Conservation (phyloP, 2,113 vertebrate species). For the Thamnaconus septentrionalis region DNA sequence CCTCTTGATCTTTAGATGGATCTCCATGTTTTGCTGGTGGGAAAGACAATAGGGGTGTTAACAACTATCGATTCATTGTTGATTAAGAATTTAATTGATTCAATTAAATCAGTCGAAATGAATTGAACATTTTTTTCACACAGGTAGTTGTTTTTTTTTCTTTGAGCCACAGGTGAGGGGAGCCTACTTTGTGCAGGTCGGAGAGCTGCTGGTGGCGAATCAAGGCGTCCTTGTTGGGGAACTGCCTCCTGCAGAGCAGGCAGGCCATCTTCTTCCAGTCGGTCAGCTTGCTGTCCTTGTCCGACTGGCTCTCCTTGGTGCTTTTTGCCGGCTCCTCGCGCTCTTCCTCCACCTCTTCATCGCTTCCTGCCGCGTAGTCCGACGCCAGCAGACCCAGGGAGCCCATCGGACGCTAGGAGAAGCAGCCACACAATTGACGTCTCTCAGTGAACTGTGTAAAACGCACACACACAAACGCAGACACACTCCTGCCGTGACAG, state of each 20-base stretch:
- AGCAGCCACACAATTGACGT: too few relatives aligned
- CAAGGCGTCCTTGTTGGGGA: conserved; percentile 93
- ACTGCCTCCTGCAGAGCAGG: conserved; percentile 93
- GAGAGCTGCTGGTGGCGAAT: conserved; percentile 96
- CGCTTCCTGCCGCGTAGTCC: conserved; percentile 93
- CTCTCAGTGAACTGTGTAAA: too few relatives aligned
- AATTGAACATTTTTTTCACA: not conserved
- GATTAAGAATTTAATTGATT: too few relatives aligned
- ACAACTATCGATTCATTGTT: not conserved
- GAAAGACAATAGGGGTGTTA: conserved; percentile 8
- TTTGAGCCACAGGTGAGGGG: not conserved
- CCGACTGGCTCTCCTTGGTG: conserved; percentile 68
- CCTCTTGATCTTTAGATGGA: conserved; percentile 92
- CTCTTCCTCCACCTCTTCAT: conserved; percentile 93
- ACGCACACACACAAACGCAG: too few relatives aligned
- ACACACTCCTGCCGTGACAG: too few relatives aligned
- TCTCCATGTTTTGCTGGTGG: conserved; percentile 95
- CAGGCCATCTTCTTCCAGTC: conserved; percentile 99
- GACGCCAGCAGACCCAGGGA: conserved; percentile 91
- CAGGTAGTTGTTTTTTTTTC: not conserved
- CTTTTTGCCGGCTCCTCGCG: conserved; percentile 80
- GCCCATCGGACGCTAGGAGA: conserved; percentile 86
- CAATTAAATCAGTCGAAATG: too few relatives aligned
- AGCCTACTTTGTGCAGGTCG: conserved; percentile 91
- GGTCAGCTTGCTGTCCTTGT: conserved; percentile 86